Evolutionary conservation across 2,113 vertebrate species (phyloP).

Genomic region (Hylia prasina): DNA sequence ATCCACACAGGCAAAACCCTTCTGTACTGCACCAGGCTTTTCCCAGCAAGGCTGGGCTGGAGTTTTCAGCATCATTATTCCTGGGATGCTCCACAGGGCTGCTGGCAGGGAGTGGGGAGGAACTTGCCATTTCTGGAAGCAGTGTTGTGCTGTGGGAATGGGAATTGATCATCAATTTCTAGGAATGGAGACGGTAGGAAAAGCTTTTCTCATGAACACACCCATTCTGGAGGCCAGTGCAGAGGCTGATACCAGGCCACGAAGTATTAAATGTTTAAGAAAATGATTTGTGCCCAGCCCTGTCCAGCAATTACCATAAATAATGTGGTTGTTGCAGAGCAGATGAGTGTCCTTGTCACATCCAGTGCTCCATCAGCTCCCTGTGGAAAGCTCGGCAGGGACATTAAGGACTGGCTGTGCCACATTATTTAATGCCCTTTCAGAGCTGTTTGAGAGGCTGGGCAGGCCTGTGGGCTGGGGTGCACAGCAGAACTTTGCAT

Average conservation of each 20-base stretch:
- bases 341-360: neutral
- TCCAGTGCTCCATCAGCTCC: neutral
- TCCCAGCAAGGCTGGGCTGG: neutral
- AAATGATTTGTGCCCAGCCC: neutral
- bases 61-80: neutral
- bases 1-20: neutral
- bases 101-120: neutral
- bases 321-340: neutral
- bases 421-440: neutral
- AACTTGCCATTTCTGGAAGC: neutral
- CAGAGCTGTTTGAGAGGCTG: neutral
- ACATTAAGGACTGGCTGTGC: neutral
- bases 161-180: neutral
- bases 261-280: neutral
- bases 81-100: neutral
- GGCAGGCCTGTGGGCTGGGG: neutral
- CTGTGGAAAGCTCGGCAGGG: neutral
- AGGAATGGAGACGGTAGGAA: neutral
- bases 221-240: neutral
- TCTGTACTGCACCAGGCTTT: neutral
- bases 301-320: neutral
- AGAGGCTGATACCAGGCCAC: neutral
- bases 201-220: neutral
- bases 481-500: neutral
- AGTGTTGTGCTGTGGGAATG: neutral